Conservation (phyloP, 64 coral and sea anemone species). For the Platygyra sinensis region DNA sequence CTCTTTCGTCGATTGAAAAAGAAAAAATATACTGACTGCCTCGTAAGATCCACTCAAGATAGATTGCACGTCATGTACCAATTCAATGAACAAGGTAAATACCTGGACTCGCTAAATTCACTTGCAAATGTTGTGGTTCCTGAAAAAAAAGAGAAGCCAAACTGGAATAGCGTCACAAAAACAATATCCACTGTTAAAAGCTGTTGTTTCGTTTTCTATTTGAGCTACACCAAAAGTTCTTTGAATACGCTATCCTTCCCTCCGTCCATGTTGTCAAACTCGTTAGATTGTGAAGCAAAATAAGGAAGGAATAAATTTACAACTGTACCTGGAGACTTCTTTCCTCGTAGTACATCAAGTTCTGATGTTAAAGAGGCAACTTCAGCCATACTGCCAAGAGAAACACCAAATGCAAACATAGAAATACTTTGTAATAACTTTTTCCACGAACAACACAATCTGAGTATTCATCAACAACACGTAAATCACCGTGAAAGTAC, state of each 20-base stretch:
- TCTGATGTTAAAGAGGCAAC: conserved; percentile 70
- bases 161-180: background rate
- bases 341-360: conserved; percentile 78
- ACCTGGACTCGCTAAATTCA: conserved; percentile 91
- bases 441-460: background rate
- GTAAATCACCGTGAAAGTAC: too few species aligned
- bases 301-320: background rate
- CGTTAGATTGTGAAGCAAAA: too few species aligned
- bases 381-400: conserved; percentile 79
- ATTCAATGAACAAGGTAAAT: background rate
- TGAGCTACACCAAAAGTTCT: too few species aligned
- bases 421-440: background rate
- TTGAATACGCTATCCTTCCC: too few species aligned
- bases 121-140: conserved; percentile 77
- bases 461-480: too few species aligned
- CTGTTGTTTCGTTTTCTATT: too few species aligned
- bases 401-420: background rate
- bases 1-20: too few species aligned
- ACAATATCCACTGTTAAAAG: too few species aligned
- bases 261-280: too few species aligned
- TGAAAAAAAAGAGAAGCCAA: conserved; percentile 24
- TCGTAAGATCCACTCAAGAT: too few species aligned
- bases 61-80: background rate
- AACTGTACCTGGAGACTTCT: conserved; percentile 74
- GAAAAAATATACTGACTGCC: too few species aligned